phyloP scores from a whole-genome alignment of 1,140 invertebrate species.

The Sipha flava region DNA sequence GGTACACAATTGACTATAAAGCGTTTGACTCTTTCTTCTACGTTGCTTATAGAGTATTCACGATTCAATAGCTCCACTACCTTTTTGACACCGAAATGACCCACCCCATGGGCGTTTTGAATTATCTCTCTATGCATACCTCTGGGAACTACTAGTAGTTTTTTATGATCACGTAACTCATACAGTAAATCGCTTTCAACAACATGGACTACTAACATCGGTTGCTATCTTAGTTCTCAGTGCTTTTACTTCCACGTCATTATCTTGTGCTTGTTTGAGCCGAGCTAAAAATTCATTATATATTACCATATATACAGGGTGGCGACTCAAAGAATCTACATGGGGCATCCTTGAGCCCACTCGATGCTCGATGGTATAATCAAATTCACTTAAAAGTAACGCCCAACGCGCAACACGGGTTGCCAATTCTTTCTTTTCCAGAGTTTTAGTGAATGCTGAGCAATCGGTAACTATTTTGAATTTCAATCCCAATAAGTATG shows the following conservation, averaged over 20 bases:
- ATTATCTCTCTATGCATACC: neutral
- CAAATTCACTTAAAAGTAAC: constrained; percentile 39
- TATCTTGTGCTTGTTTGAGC: neutral
- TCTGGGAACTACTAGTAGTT: neutral
- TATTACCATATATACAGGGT: neutral
- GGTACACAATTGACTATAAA: neutral
- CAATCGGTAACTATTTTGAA: constrained; percentile 44
- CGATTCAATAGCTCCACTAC: neutral
- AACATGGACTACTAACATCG: neutral
- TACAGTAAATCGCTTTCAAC: neutral
- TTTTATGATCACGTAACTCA: neutral
- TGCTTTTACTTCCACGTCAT: neutral
- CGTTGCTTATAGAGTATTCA: neutral
- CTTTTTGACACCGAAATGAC: neutral
- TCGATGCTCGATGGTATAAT: constrained; percentile 38
- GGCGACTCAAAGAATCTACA: neutral
- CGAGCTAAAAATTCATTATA: neutral
- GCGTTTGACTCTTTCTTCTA: neutral
- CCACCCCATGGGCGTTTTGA: neutral
- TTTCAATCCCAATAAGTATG: constrained; percentile 41
- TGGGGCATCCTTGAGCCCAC: neutral
- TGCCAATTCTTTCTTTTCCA: constrained; percentile 38
- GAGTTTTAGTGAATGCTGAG: constrained; percentile 37
- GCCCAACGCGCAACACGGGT: constrained; percentile 41
- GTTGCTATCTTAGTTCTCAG: neutral